Conservation (phyloP, 1,140 invertebrate genomes). For the Holcopasites calliopsidis region DNA sequence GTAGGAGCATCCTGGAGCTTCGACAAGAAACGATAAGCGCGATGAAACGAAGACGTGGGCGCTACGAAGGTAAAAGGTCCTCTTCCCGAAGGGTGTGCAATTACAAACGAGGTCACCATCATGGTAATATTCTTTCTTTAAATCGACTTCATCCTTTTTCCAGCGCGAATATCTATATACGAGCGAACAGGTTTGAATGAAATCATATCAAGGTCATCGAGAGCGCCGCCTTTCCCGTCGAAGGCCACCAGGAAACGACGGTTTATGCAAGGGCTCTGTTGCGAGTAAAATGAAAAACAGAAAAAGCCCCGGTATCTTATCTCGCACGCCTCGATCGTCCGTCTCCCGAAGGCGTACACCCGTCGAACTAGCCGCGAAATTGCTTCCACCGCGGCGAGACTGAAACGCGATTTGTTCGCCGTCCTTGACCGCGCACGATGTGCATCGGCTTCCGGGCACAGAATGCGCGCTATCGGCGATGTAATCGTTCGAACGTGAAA, state of each 20-base stretch:
- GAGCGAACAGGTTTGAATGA: constrained; percentile 58
- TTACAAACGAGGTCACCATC: background rate
- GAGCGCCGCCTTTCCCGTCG: constrained; percentile 48
- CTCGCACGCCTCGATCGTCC: constrained; percentile 1
- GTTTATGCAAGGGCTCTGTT: constrained; percentile 39
- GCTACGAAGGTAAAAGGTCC: no score
- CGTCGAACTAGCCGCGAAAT: background rate
- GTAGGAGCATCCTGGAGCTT: no score
- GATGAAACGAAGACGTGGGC: no score
- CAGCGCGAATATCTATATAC: no score
- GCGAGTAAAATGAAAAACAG: constrained; percentile 5
- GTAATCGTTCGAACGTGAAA: background rate
- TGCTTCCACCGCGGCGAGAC: constrained; percentile 1
- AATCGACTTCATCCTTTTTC: constrained; percentile 11
- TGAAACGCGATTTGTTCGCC: constrained; percentile 43
- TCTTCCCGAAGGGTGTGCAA: background rate
- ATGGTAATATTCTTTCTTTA: background rate
- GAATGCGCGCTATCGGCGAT: constrained; percentile 9
- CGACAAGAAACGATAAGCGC: no score
- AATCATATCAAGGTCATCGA: constrained; percentile 55
- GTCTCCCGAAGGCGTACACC: background rate
- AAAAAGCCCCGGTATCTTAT: background rate
- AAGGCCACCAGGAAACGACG: constrained; percentile 57
- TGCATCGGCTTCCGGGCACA: constrained; percentile 12
- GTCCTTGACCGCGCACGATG: constrained; percentile 55